Evolutionary conservation across 1,140 invertebrate genomes (phyloP), one percentile per base, ranked within the genome.

Genomic region (Amyelois transitella): DNA sequence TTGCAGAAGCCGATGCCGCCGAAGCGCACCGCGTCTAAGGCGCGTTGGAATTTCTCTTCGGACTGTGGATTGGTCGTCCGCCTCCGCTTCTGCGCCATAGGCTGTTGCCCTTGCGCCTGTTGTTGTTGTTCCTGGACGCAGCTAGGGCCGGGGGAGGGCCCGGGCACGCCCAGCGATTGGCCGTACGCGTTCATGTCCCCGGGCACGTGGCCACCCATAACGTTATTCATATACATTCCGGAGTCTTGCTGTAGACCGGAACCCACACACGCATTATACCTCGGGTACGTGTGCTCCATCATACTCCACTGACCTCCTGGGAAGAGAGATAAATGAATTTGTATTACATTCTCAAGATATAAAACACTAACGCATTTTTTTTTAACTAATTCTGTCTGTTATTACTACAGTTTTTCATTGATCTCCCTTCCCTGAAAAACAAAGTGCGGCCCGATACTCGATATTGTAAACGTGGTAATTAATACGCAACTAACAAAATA

Each of bases 1-100:
- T 95, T 95, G 78, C 94, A 95, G 80, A 96, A 95, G 1, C 94
- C 94, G 58, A 96, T 94, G 17, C 94, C 93, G n/a, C 94, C 94
- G 58, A 92, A 92, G 14, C 94, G 90, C 0, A 95, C 94, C 0
- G 94, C 94, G 69, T 95, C 94, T 17, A 96, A 81, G 0, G 94
- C 94, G 6, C 91, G 86, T 51, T 94, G 91, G 74, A 95, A 95
- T 76, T 94, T 94, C 71, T 95, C 93, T 63, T 95, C 94, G 0
- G 92, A 91, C 71, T 94, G 94, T 0, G 93, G 93, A 80, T 94
- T 83, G 3, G 75, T 75, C 8, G 80, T 72, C 43, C 82, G 75
- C 6, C 80, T 67, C 12, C 82, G 70, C 22, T 74, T 75, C 5
- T 59, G 66, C 10, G 55, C 63, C 5, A 50, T 53, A 12, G 43